phyloP scores from a whole-genome alignment of 2,797 vertebrate species.

The Pteronotus mesoamericanus region DNA sequence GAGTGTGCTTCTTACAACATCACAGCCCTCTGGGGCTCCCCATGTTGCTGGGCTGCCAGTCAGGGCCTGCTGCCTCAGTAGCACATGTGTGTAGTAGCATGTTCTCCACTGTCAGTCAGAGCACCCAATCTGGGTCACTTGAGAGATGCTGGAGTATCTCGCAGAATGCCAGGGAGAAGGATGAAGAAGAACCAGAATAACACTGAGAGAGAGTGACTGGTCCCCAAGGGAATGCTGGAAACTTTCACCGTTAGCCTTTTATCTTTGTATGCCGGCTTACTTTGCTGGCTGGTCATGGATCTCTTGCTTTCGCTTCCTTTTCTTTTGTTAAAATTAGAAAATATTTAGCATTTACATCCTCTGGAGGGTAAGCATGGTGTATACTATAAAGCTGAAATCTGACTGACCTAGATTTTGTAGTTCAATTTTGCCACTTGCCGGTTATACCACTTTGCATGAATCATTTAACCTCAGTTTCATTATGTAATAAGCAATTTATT shows the following conservation, averaged over 20 bases:
- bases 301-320: background rate
- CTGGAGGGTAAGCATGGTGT: background rate
- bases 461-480: background rate
- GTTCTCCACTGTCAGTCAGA: background rate
- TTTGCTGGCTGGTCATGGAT: background rate
- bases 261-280: background rate
- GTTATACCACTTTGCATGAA: background rate
- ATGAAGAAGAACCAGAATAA: background rate
- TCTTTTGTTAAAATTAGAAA: slow-evolving; percentile 5
- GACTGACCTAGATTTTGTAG: background rate
- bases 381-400: background rate
- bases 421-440: background rate
- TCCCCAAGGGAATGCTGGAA: background rate
- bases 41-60: background rate
- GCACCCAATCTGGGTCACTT: background rate
- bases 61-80: background rate
- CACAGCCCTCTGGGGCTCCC: background rate
- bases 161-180: background rate
- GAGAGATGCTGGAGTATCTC: background rate
- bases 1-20: background rate
- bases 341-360: background rate
- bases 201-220: background rate
- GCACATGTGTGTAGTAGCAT: background rate
- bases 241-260: background rate
- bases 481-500: background rate